phyloP scores from a whole-genome alignment of 2,113 vertebrate genomes.

The Accipiter virgatus region DNA sequence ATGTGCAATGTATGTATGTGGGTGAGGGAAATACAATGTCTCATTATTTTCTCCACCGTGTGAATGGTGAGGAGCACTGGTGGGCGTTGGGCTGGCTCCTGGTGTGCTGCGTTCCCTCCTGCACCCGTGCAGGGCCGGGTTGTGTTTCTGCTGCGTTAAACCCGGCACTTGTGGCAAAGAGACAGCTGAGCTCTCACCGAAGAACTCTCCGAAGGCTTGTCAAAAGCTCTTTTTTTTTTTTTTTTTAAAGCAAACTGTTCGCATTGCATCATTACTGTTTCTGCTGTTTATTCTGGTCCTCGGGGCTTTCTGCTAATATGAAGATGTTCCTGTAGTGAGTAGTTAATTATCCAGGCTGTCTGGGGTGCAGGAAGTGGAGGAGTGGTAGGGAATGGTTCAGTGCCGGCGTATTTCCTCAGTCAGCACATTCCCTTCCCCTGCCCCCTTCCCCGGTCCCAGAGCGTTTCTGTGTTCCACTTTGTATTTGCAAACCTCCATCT shows the following conservation, averaged over 20 bases:
- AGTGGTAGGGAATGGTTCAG: neutral
- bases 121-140: fast-evolving
- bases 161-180: neutral
- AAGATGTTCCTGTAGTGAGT: neutral
- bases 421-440: neutral
- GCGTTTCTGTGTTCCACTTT: neutral
- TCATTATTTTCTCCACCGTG: fast-evolving
- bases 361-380: neutral
- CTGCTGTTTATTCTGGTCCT: neutral
- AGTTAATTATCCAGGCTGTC: neutral
- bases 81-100: neutral
- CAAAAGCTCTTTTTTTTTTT: neutral
- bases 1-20: too few species aligned
- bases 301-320: neutral
- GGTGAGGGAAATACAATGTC: neutral
- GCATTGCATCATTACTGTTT: neutral
- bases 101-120: neutral
- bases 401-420: neutral
- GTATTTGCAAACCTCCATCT: conserved; percentile 43
- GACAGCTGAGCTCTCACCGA: neutral
- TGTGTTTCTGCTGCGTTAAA: neutral
- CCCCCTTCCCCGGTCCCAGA: neutral
- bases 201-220: neutral
- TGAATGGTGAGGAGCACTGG: neutral
- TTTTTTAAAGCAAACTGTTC: neutral